These are phyloP conservation scores for Lagocephalus sceleratus DNA, from an alignment of 2,797 vertebrate genomes.

Conservation along the genomic window DNA sequence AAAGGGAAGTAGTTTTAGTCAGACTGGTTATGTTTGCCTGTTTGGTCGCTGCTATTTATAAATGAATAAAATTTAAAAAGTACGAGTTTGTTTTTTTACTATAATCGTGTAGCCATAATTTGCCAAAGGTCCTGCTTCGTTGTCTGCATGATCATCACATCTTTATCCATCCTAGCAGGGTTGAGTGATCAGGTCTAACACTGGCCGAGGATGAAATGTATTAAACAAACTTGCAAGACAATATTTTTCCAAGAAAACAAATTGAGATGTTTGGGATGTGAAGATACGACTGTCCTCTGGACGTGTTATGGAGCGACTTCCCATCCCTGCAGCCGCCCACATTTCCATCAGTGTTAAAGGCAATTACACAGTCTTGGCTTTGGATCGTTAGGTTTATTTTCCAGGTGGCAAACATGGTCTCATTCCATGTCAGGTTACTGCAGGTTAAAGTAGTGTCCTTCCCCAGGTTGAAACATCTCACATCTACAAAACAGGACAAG, in stretches of 20 bases:
- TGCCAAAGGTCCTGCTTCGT: too few relatives aligned
- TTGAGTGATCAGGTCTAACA: neutral
- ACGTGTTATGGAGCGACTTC: constrained; percentile 45
- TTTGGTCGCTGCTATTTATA: too few relatives aligned
- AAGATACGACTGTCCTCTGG: constrained; percentile 40
- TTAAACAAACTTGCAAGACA: neutral
- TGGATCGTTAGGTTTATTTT: neutral
- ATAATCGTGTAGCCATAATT: too few relatives aligned
- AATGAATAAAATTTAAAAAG: too few relatives aligned
- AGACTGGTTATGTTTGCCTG: too few relatives aligned
- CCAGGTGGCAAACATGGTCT: constrained; percentile 63
- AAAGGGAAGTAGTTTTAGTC: too few relatives aligned
- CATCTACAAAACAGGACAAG: too few relatives aligned
- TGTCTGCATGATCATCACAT: too few relatives aligned
- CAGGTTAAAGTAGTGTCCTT: constrained; percentile 48
- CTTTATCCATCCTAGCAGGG: too few relatives aligned
- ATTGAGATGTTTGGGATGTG: constrained; percentile 62
- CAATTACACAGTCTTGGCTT: constrained; percentile 33
- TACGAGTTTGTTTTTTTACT: too few relatives aligned
- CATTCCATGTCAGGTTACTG: constrained; percentile 31
- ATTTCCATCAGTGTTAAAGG: fast-evolving
- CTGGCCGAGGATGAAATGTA: neutral
- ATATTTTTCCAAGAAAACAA: too few relatives aligned
- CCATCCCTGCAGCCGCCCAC: constrained; percentile 44
- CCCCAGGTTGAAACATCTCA: constrained; percentile 39